Conservation (phyloP, 35 echinoderm and acorn worm genomes). For the Acanthaster planci region DNA sequence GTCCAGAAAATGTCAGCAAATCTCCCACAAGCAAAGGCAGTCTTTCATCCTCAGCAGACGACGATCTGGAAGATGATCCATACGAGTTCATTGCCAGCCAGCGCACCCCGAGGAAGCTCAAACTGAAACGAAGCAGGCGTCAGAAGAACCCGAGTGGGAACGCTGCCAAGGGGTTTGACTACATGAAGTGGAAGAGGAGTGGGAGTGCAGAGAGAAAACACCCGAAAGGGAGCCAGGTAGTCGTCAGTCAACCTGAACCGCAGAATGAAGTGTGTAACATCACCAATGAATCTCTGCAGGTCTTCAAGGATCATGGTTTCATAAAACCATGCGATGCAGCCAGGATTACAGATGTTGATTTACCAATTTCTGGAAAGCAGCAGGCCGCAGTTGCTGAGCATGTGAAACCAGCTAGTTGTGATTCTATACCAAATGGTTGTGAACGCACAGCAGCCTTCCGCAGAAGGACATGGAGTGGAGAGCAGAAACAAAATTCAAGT, state of each 20-base stretch:
- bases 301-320: not conserved
- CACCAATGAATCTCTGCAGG: not conserved
- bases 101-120: constrained; percentile 73
- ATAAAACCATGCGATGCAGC: not conserved
- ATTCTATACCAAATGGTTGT: no score
- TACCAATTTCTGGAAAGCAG: not conserved
- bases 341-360: not conserved
- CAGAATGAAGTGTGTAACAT: not conserved
- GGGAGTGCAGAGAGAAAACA: not conserved
- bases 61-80: constrained; percentile 39
- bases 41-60: not conserved
- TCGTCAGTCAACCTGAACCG: not conserved
- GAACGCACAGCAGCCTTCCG: no score
- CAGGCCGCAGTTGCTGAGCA: not conserved
- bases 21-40: not conserved
- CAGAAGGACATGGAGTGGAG: no score
- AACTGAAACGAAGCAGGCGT: constrained; percentile 42
- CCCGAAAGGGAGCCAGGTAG: not conserved
- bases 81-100: constrained; percentile 86
- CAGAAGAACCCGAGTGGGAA: constrained; percentile 59
- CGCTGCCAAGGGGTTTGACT: constrained; percentile 1
- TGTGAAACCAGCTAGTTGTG: no score
- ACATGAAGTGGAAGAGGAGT: not conserved
- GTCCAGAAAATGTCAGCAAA: no score
- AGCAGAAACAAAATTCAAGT: no score